Evolutionary conservation across 2,797 vertebrate species (phyloP), one percentile per base, ranked within the genome.

Genomic region (Sebastes aleutianus): DNA sequence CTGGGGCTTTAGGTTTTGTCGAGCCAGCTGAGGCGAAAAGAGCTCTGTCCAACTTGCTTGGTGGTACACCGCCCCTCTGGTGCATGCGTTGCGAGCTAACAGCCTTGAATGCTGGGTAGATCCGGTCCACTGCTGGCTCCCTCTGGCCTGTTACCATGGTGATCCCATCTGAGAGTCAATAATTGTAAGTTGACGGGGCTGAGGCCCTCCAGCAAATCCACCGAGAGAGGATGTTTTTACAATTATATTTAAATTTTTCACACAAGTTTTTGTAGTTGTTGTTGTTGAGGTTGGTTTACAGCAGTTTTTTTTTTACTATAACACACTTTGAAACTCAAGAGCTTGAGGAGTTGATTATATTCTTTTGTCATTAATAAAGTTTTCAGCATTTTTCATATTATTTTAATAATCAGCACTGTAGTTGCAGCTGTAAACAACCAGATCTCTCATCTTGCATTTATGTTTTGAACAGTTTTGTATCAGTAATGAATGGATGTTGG

Each of bases 71-170:
- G 27, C 16, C 43, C 39, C 39, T 22, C 62, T 18, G 83, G 68
- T 88, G 73, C 31, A n/a, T 59, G 77, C 10, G 14, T 58, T 86
- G 43, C 29, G 56, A 84, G 75, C 80, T 78, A 67, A 76, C 68
- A 78, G 67, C 77, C 61, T 73, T 8, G 4, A 54, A 81, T 80
- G 65, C 73, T 83, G 63, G 29, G 59, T 68, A 70, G 74, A 88
- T 80, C 78, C 5, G 29, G 71, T 84, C 70, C 11, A 31, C 69
- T 87, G 73, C 85, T 69, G 85, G 82, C 79, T 91, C 76, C 74
- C 79, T 89, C 75, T 34, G 81, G 86, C 78, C 86, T 84, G 87
- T 91, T 93, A 82, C 92, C 92, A 93, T 93, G 88, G 90, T 74
- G 85, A 93, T 90, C 83, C 54, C 70, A 82, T 89, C 88, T 73